Evolutionary conservation across 2,113 vertebrate genomes (phyloP).

Genomic region (Spermophilus dauricus): DNA sequence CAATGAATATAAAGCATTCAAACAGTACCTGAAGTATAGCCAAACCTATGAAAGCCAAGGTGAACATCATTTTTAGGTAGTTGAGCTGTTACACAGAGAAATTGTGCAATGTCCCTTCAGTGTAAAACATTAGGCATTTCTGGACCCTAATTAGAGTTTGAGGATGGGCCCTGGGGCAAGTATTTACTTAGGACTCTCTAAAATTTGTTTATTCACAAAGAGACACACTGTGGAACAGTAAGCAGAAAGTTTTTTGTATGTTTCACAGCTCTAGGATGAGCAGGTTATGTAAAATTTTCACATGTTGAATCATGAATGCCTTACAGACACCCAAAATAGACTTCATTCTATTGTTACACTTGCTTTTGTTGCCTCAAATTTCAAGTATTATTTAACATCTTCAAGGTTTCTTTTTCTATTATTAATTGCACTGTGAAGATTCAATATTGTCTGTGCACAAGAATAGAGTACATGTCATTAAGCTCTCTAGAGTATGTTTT

Average conservation of each 20-base stretch:
- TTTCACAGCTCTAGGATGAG: conserved; percentile 2
- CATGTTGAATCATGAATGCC: not conserved
- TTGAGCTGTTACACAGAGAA: not conserved
- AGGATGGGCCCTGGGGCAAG: no score
- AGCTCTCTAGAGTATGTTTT: not conserved
- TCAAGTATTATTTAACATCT: conserved; percentile 51
- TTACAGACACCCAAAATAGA: not conserved
- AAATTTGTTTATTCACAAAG: conserved; percentile 40
- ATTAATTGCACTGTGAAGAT: not conserved
- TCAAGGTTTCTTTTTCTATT: conserved; percentile 21
- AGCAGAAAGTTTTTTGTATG: not conserved
- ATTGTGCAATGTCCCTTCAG: not conserved
- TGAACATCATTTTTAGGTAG: not conserved
- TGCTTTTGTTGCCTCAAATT: conserved; percentile 29
- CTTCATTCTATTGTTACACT: conserved; percentile 20
- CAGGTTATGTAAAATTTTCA: not conserved
- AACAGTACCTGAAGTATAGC: not conserved
- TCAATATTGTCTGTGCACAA: not conserved
- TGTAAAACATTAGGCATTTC: not conserved
- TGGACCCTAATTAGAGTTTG: not conserved
- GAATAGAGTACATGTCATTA: not conserved
- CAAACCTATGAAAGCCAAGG: not conserved
- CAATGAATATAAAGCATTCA: not conserved
- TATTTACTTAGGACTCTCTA: not conserved
- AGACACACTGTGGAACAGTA: not conserved